Percentiles rank a stretch among this genome's conserved stretches.
These are phyloP conservation scores for Thera obeliscata DNA, from an alignment of 2,888 invertebrate species.

Conservation along the genomic window DNA sequence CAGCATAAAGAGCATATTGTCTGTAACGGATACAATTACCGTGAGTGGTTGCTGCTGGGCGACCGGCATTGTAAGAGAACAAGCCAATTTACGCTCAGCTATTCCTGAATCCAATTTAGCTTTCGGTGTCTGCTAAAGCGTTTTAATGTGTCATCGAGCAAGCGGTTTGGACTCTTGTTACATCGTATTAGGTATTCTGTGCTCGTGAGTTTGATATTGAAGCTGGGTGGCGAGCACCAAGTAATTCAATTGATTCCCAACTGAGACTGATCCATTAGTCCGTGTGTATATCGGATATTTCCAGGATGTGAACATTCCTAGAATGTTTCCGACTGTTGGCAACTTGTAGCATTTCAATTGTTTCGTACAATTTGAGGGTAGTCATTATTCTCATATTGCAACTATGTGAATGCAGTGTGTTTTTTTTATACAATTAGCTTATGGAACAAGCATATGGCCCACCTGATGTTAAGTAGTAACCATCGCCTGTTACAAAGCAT, in stretches of 20 bases:
- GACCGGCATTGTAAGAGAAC: conserved; percentile 52
- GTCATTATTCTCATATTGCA: not conserved
- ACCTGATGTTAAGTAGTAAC: too few species aligned
- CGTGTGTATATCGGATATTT: conserved; percentile 8
- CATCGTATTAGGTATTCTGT: not conserved
- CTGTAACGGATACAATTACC: conserved; percentile 71
- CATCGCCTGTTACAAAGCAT: too few species aligned
- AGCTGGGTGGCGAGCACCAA: conserved; percentile 28
- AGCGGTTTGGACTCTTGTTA: conserved; percentile 14
- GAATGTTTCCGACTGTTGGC: not conserved
- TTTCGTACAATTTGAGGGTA: too few species aligned
- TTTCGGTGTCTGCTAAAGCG: conserved; percentile 32
- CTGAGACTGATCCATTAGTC: conserved; percentile 14
- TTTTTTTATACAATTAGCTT: not conserved
- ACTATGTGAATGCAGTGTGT: not conserved
- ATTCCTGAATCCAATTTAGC: conserved; percentile 54
- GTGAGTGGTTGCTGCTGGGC: conserved; percentile 51
- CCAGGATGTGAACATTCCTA: conserved; percentile 1
- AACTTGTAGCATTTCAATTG: not conserved
- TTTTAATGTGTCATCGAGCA: conserved; percentile 39
- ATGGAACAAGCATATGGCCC: too few species aligned
- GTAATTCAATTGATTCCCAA: conserved; percentile 34
- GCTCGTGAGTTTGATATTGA: conserved; percentile 26
- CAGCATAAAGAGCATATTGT: conserved; percentile 52
- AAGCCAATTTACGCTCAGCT: conserved; percentile 57